Evolutionary conservation across 1,140 invertebrate genomes (phyloP).

Genomic region (Vanessa tameamea): DNA sequence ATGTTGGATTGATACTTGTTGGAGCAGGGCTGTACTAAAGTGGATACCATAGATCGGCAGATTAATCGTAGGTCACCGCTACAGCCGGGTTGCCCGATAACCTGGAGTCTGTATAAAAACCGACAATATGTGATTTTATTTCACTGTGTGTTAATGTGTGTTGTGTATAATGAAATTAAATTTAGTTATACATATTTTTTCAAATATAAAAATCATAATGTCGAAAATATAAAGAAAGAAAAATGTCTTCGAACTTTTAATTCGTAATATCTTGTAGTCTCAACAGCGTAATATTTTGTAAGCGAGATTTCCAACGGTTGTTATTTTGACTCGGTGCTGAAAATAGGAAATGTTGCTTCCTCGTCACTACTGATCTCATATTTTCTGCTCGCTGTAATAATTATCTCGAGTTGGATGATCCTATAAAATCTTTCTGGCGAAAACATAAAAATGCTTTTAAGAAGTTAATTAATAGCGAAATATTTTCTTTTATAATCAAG

Average conservation of each 20-base stretch:
- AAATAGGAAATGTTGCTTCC: constrained; percentile 35
- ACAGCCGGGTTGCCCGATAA: no score
- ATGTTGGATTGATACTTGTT: no score
- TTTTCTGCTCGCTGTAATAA: constrained; percentile 31
- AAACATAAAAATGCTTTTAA: constrained; percentile 36
- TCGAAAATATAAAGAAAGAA: no score
- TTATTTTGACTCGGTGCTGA: constrained; percentile 17
- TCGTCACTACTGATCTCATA: constrained; percentile 25
- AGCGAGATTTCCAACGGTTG: constrained; percentile 26
- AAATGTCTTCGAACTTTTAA: background rate
- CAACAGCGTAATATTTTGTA: constrained; percentile 29
- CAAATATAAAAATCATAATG: no score
- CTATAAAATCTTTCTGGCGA: constrained; percentile 23
- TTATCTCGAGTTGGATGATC: constrained; percentile 34
- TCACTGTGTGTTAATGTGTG: no score
- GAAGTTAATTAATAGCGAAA: constrained; percentile 12
- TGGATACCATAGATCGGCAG: no score
- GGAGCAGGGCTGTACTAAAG: no score
- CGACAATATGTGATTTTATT: no score
- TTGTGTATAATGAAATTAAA: no score
- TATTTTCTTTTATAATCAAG: background rate
- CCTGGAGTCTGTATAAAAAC: no score
- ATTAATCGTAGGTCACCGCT: no score
- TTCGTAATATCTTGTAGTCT: background rate
- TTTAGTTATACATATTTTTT: no score